phyloP scores from a whole-genome alignment of 2,797 vertebrate species.

The Pipistrellus pygmaeus region DNA sequence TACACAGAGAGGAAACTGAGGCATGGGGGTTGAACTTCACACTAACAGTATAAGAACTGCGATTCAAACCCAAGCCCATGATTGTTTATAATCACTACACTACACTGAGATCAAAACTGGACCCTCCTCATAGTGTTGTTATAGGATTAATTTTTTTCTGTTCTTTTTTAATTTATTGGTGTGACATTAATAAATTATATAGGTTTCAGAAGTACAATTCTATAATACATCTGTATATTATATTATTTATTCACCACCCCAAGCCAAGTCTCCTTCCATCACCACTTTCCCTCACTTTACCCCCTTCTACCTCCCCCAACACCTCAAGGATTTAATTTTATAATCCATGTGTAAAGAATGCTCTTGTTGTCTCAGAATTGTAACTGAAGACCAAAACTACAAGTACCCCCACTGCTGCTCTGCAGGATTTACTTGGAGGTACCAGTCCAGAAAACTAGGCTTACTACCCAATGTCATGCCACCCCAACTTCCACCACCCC shows the following conservation, averaged over 20 bases:
- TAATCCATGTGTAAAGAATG: not conserved
- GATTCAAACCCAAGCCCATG: not conserved
- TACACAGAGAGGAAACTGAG: not conserved
- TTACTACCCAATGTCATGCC: not conserved
- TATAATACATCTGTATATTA: not conserved
- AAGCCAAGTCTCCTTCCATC: not conserved
- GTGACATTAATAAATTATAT: not conserved
- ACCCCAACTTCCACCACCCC: not conserved
- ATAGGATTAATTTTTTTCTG: not conserved
- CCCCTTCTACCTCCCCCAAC: not conserved
- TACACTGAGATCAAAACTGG: not conserved
- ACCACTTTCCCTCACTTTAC: not conserved
- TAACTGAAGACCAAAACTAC: not conserved
- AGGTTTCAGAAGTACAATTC: not conserved
- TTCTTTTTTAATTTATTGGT: not conserved
- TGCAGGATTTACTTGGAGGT: not conserved
- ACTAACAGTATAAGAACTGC: not conserved
- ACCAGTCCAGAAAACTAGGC: not conserved
- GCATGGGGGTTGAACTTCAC: not conserved
- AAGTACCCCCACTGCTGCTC: not conserved
- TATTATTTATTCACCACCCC: not conserved
- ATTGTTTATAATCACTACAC: not conserved
- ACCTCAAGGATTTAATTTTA: not conserved
- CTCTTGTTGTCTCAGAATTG: not conserved
- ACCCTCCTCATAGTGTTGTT: not conserved